Base-by-base conservation (phyloP, 2,113 vertebrate genomes). In the Corvus hawaiiensis region DNA sequence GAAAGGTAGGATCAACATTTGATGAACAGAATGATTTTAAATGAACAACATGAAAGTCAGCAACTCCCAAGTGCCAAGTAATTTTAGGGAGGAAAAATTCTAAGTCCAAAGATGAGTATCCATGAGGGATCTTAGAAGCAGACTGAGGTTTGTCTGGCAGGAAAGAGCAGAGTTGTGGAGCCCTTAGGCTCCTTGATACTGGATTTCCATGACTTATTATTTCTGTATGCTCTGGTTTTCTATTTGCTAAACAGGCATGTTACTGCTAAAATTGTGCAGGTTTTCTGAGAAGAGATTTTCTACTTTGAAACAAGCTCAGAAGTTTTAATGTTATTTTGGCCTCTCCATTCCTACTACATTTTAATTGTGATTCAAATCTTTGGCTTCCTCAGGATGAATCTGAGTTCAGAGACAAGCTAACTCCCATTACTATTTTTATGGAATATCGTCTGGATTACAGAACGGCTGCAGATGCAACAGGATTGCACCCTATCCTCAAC, bases 321-420 rank as follows among this genome's bases (percentile, higher is more conserved):
- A 85, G 5, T 44, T 67, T 44, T 48, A 30, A 32, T 51, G 11
- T 35, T 54, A 15, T 33, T 83, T 41, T 56, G n/a, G 10, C 26
- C 51, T 82, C 12, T 37, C 43, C 20, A 5, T 64, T 49, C 26
- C 37, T 92, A 11, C 20, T 49, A 0, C 1, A 2, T 46, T 46
- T 48, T 52, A 69, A 59, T 30, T 77, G 28, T 44, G 69, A 43
- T 69, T 73, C 4, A 58, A 58, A 46, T 48, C 6, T 74, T 62
- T 77, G 79, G 1, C 93, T 90, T 93, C 68, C 86, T 71, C 94
- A 99, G 99, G 99, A 99, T 94, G 99, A 99, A 54, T 98, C 98
- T 10, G 99, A 99, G 90, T 99, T 99, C 89, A 98, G 99, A 93
- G 99, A 99, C 97, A 99, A 99, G 91, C 99, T 99, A 81, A 99